Base-by-base conservation (phyloP, 2,888 invertebrate species). In the Crocallis elinguaria region DNA sequence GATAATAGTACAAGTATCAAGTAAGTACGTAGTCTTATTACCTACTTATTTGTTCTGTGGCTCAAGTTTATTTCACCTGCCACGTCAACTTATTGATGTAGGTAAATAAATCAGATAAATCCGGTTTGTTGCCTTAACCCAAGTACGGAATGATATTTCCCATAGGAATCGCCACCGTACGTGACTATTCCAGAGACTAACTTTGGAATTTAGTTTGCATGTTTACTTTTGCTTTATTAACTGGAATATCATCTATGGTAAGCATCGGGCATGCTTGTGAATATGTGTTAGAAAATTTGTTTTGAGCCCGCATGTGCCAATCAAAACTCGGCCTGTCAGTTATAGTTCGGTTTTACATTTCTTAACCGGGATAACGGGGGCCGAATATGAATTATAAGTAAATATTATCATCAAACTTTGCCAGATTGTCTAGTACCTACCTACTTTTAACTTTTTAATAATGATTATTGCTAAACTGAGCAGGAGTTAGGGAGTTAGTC, bases 191-290 rank as follows among this genome's bases (percentile, higher is more conserved):
- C 57, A 55, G 37, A 41, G 37, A 13, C 36, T 37, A 69, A 71
- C 56, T 69, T 73, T 63, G 59, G 57, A 59, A 62, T 64, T 62
- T 66, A 65, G 64, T 69, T 71, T 49, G 49, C 53, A 38, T 68
- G 64, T 68, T 66, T 66, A 61, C 60, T 51, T 37, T 56, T 37
- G 39, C 32, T 43, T 54, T 61, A 69, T 67, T 64, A 68, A 64
- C 61, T 32, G 33, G 50, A 27, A 37, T 50, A 49, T 45, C 29
- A 25, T n/a, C 21, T n/a, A 32, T 32, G 1, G 23, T 43, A 37
- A 19, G 29, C 39, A 35, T 41, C 30, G 55, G 16, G 13, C 16
- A 52, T 48, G 58, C 21, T 9, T 42, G 53, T 55, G 32, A 39
- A 49, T 46, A 32, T 30, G 9, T 25, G 29, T 16, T 29, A 17